Conservation (phyloP, 92 coral and sea anemone genomes). For the Epizoanthus stellaris region DNA sequence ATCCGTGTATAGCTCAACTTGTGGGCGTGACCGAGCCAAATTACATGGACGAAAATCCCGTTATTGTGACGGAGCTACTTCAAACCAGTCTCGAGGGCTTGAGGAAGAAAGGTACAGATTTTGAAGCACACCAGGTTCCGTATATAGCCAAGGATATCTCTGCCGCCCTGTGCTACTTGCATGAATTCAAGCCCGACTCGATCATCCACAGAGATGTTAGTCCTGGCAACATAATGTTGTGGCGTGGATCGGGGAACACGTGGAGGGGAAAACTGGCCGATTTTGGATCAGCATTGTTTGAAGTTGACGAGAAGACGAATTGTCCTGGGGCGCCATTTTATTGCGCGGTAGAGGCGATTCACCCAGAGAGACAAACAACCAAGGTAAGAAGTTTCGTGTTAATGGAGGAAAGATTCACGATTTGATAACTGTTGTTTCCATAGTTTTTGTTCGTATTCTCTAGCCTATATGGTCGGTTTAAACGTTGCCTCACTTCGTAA, state of each 20-base stretch:
- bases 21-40: slow-evolving; percentile 31
- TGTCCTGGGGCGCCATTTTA: slow-evolving; percentile 22
- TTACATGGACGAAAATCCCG: slow-evolving; percentile 3
- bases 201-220: slow-evolving; percentile 42
- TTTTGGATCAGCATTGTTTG: slow-evolving; percentile 37
- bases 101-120: slow-evolving; percentile 7
- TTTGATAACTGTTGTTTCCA: too few relatives aligned
- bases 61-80: slow-evolving; percentile 21
- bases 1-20: slow-evolving; percentile 34
- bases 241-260: not conserved
- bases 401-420: too few relatives aligned
- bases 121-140: slow-evolving; percentile 19
- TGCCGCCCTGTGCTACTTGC: slow-evolving; percentile 32
- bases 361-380: slow-evolving; percentile 4
- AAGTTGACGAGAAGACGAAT: slow-evolving; percentile 37
- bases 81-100: not conserved
- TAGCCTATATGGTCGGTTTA: too few relatives aligned
- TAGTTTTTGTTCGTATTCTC: too few relatives aligned
- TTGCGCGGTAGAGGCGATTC: slow-evolving; percentile 18
- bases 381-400: slow-evolving; percentile 3
- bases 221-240: slow-evolving; percentile 30
- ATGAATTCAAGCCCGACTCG: slow-evolving; percentile 38
- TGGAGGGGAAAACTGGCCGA: slow-evolving; percentile 34
- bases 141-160: slow-evolving; percentile 34
- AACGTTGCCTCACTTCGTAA: too few relatives aligned